Evolutionary conservation across 2,113 vertebrate species (phyloP), one percentile per base, ranked within the genome.

Genomic region (Dolichotis patagonum): DNA sequence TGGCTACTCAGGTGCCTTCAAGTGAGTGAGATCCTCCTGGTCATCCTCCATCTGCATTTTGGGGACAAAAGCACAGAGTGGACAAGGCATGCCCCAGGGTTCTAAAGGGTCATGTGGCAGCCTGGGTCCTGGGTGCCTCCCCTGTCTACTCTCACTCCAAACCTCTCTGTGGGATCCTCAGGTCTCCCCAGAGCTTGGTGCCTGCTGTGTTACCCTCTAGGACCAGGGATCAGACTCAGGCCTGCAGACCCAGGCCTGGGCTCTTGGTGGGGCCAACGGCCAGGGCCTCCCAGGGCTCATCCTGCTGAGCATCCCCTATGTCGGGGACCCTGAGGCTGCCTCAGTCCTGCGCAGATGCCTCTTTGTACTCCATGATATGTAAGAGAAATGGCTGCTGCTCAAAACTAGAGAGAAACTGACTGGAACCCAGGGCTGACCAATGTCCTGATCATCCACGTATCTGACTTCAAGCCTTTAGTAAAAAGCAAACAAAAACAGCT

Each of bases 1-100:
- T 0, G 85, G 97, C 73, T 94, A 96, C 49, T 78, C 80, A 0
- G 97, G 98, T 0, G 97, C 97, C 58, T 90, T 98, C 95, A 91
- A 52, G 98, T 98, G 85, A 96, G 98, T 98, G 46, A 78, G n/a
- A 54, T 12, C 2, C 13, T 12, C 10, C 9, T 38, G 19, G 60
- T 88, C 8, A 8, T 5, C 16, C 35, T 69, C 13, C 41, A 22
- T 58, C 54, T 81, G 60, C 46, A 4, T 6, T 2, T 43, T 71
- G 62, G 26, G 56, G 12, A 54, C 30, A n/a, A 46, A 92, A 43
- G 12, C 54, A 60, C 16, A 35, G 38, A 58, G 46, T 4, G 5
- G 52, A 43, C 0, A 16, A 60, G 43, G 62, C 35, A 46, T 80
- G 81, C 35, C 7, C 46, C 28, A 65, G 30, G 16, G 41, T n/a